phyloP scores from a whole-genome alignment of 2,797 vertebrate species.

The Acanthurus lineatus region DNA sequence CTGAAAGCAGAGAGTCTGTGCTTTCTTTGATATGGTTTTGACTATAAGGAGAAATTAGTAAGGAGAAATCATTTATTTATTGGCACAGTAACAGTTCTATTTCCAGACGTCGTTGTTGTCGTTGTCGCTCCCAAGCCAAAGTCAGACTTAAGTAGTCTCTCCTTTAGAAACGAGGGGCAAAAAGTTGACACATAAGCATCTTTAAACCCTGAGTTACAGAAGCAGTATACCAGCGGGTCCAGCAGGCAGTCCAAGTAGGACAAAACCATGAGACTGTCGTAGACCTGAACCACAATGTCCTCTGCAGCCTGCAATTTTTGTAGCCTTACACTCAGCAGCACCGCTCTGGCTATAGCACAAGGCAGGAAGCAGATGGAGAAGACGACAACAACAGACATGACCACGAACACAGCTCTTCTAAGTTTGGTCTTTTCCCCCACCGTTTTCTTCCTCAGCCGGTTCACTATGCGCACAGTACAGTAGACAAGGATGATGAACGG shows the following conservation, averaged over 20 bases:
- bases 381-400: conserved; percentile 68
- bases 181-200: conserved; percentile 69
- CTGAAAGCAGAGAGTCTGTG: neutral
- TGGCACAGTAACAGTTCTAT: neutral
- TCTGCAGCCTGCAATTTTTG: accelerated
- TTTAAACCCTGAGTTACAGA: conserved; percentile 86
- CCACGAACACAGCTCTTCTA: conserved; percentile 63
- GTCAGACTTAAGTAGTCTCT: conserved; percentile 18
- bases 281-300: conserved; percentile 68
- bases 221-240: conserved; percentile 86
- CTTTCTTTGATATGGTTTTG: neutral
- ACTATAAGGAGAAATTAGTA: neutral
- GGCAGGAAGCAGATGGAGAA: conserved; percentile 83
- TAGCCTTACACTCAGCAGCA: conserved; percentile 51
- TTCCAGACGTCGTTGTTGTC: accelerated
- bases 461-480: conserved; percentile 72
- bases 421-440: conserved; percentile 77
- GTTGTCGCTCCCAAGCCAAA: neutral
- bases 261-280: conserved; percentile 82
- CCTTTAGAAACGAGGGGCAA: conserved; percentile 55
- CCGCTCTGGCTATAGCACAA: conserved; percentile 65
- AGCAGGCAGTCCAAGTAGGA: conserved; percentile 85
- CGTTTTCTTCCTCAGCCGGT: conserved; percentile 71
- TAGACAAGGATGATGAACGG: conserved; percentile 83
- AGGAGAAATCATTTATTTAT: conserved; percentile 30